Percentiles rank a stretch among this genome's conserved stretches.
These are phyloP conservation scores for Gymnoscopelus microlampas DNA, from an alignment of 2,797 vertebrate genomes.

Conservation along the genomic window DNA sequence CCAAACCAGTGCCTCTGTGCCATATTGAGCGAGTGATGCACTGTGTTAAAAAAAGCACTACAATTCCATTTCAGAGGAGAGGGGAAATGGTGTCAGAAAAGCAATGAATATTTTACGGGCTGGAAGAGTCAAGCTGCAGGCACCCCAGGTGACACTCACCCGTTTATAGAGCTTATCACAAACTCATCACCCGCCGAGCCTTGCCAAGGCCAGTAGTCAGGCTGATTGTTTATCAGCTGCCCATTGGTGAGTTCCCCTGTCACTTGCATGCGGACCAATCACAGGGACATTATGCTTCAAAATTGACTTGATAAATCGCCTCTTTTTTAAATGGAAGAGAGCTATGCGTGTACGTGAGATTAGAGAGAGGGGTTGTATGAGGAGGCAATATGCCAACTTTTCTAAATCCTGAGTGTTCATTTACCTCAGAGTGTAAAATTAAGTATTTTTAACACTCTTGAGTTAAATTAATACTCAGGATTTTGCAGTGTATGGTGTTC, in stretches of 20 bases:
- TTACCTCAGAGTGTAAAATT: too few species aligned
- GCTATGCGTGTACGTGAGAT: constrained; percentile 36
- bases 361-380: constrained; percentile 28
- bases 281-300: constrained; percentile 46
- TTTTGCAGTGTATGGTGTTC: constrained; percentile 9
- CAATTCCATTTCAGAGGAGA: constrained; percentile 68
- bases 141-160: constrained; percentile 63
- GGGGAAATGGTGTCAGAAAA: constrained; percentile 49
- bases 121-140: constrained; percentile 54
- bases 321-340: constrained; percentile 46
- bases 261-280: constrained; percentile 55
- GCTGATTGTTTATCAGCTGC: constrained; percentile 71
- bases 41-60: constrained; percentile 56
- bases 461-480: too few species aligned
- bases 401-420: too few species aligned
- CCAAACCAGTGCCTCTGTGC: constrained; percentile 23
- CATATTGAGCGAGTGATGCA: constrained; percentile 48
- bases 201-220: constrained; percentile 50
- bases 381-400: constrained; percentile 1
- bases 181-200: constrained; percentile 61
- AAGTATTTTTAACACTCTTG: too few species aligned
- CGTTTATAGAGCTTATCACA: constrained; percentile 76
- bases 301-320: constrained; percentile 58
- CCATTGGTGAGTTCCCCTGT: constrained; percentile 49
- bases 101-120: constrained; percentile 82